Conservation (phyloP, 2,888 invertebrate genomes). For the Drosophila nr. perissopoda region DNA sequence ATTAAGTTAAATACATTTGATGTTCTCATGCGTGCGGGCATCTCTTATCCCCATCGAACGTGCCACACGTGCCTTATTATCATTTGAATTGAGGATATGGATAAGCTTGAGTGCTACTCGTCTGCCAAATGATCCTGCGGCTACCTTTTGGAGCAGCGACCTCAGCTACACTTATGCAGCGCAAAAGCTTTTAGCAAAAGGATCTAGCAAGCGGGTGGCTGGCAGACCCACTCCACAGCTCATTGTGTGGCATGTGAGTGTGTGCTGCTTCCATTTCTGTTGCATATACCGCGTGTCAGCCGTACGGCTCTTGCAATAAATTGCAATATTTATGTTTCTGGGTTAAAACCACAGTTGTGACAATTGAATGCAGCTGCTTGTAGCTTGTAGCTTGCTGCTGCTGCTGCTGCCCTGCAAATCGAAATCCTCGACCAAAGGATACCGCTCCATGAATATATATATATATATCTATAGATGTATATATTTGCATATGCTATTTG, state of each 20-base stretch:
- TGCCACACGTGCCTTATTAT: constrained; percentile 36
- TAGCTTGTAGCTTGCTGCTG: constrained; percentile 1
- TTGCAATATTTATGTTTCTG: constrained; percentile 77
- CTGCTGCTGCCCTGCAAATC: background rate
- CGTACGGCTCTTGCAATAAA: constrained; percentile 42
- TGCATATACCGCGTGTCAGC: background rate
- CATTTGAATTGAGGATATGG: constrained; percentile 9
- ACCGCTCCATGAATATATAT: constrained; percentile 18
- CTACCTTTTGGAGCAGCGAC: background rate
- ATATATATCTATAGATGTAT: constrained; percentile 1
- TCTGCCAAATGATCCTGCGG: constrained; percentile 6
- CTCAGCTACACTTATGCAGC: background rate
- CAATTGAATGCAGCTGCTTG: constrained; percentile 49
- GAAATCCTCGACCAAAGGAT: constrained; percentile 27
- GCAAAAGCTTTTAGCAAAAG: constrained; percentile 28
- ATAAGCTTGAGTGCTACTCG: constrained; percentile 1
- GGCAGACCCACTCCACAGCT: background rate
- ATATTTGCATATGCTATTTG: constrained; percentile 1
- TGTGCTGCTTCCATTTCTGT: constrained; percentile 5
- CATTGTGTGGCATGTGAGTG: constrained; percentile 11
- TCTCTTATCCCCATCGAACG: constrained; percentile 2
- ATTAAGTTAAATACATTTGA: constrained; percentile 71
- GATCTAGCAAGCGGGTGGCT: background rate
- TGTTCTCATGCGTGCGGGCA: constrained; percentile 10
- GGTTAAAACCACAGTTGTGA: constrained; percentile 67